Conservation (phyloP, 1,140 invertebrate species). For the Branchinecta lindahli region DNA sequence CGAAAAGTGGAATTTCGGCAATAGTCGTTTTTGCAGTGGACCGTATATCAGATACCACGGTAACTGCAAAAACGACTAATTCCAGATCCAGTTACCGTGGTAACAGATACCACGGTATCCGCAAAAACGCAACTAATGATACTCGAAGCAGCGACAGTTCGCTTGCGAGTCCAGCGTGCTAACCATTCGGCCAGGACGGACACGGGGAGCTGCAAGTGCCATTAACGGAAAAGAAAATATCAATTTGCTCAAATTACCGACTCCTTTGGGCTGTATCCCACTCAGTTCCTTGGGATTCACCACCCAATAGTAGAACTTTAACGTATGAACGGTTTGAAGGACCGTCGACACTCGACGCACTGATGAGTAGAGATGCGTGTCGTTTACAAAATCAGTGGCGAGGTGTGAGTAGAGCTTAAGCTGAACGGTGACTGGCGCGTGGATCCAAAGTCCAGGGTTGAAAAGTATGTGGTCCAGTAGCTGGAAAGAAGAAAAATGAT, state of each 20-base stretch:
- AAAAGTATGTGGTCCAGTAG: slow-evolving; percentile 96
- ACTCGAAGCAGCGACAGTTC: too few relatives aligned
- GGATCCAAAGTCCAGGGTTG: slow-evolving; percentile 97
- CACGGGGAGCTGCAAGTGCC: too few relatives aligned
- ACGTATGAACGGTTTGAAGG: slow-evolving; percentile 89
- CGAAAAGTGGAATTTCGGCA: too few relatives aligned
- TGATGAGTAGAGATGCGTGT: slow-evolving; percentile 94
- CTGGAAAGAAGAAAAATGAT: slow-evolving; percentile 66
- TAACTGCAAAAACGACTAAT: too few relatives aligned
- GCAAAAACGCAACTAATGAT: too few relatives aligned
- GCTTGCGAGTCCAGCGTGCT: too few relatives aligned
- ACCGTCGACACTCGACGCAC: slow-evolving; percentile 92
- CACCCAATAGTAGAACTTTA: slow-evolving; percentile 99
- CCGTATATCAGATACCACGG: too few relatives aligned
- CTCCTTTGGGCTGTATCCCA: slow-evolving; percentile 81
- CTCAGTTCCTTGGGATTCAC: slow-evolving; percentile 86
- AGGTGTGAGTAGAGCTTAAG: slow-evolving; percentile 90
- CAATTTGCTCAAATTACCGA: slow-evolving; percentile 45
- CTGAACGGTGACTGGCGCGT: slow-evolving; percentile 90
- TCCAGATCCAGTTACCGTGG: too few relatives aligned
- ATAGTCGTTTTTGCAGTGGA: too few relatives aligned
- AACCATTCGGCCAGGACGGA: too few relatives aligned
- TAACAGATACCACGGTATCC: too few relatives aligned
- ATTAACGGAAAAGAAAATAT: too few relatives aligned
- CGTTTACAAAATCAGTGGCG: slow-evolving; percentile 91